Percentiles rank a stretch among this genome's conserved stretches.
Evolutionary conservation across 1,140 invertebrate species (phyloP).

Genomic region (Holotrichia oblita): DNA sequence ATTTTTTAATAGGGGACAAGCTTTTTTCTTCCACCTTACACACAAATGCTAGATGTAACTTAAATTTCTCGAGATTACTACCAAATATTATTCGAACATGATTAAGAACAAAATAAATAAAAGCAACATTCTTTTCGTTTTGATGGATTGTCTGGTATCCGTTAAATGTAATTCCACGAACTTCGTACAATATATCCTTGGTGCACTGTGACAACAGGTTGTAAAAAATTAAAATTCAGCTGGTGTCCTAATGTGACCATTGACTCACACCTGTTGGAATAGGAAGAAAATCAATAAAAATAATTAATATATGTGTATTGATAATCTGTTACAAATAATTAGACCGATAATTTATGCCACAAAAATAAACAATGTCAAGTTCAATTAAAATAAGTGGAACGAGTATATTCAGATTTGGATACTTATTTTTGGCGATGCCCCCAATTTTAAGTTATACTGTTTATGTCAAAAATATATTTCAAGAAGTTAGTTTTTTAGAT

Average conservation of each 20-base stretch:
- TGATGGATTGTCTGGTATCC: not conserved
- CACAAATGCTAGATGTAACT: not conserved
- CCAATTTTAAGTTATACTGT: too few species aligned
- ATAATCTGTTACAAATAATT: conserved; percentile 11
- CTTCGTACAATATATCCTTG: not conserved
- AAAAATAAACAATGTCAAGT: conserved; percentile 14
- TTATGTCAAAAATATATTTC: too few species aligned
- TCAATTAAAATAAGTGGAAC: conserved; percentile 13
- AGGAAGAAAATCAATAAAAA: conserved; percentile 25
- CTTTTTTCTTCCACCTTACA: not conserved
- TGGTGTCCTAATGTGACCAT: conserved; percentile 19
- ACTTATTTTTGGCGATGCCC: not conserved
- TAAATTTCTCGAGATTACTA: not conserved
- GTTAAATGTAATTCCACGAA: not conserved
- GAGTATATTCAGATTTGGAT: not conserved
- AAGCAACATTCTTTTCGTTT: not conserved
- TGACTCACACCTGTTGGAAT: conserved; percentile 34
- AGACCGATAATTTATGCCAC: conserved; percentile 4
- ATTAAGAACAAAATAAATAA: not conserved
- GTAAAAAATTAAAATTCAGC: conserved; percentile 29
- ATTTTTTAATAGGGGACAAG: not conserved
- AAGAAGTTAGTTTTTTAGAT: too few species aligned
- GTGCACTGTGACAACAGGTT: not conserved
- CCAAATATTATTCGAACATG: not conserved
- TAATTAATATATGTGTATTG: conserved; percentile 14